Conservation (phyloP, 2,888 invertebrate genomes). For the Xestia xanthographa region DNA sequence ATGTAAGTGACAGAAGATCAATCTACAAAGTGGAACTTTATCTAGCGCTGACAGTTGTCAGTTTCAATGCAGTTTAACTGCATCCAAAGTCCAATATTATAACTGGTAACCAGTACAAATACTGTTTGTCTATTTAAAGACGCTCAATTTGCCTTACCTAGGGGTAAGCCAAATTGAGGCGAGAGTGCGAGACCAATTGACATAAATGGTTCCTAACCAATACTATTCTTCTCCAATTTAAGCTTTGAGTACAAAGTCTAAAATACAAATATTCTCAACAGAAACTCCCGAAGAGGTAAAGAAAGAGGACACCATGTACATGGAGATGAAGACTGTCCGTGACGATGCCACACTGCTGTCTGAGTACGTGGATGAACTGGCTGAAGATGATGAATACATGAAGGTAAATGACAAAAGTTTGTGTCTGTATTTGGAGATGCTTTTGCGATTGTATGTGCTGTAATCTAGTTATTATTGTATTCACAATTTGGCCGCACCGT, state of each 20-base stretch:
- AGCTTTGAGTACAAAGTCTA: neutral
- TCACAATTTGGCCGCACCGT: neutral
- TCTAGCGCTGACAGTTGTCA: neutral
- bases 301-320: constrained; percentile 89
- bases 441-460: neutral
- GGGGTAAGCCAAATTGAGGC: neutral
- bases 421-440: neutral
- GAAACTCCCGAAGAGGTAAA: constrained; percentile 84
- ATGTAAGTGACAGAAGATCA: neutral
- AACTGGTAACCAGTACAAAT: no score
- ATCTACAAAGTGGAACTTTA: neutral
- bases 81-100: no score
- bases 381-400: constrained; percentile 87
- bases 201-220: neutral
- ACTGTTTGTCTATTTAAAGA: no score
- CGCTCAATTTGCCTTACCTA: neutral
- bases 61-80: no score
- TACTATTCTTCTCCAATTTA: neutral
- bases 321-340: constrained; percentile 89
- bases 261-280: constrained; percentile 49
- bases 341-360: constrained; percentile 90
- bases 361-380: constrained; percentile 81
- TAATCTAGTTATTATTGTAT: neutral
- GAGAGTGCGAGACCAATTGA: neutral
- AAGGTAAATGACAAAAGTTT: constrained; percentile 81